These are phyloP conservation scores for Lepidostoma basale DNA, from an alignment of 1,140 invertebrate species.

Conservation along the genomic window DNA sequence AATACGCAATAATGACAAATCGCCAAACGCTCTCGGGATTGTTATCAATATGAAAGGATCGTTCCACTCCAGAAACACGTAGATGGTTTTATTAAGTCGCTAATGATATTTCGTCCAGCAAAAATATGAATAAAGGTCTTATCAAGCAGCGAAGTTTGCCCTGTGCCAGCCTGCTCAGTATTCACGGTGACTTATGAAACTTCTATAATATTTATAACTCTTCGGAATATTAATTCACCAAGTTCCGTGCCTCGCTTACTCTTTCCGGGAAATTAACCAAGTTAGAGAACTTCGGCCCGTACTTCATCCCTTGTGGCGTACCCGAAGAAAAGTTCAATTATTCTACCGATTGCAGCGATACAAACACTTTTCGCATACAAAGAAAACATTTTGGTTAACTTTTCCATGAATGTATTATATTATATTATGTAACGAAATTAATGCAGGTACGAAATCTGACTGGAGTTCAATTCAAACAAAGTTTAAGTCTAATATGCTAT, in stretches of 20 bases:
- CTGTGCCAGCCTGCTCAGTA: neutral
- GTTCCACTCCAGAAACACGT: no score
- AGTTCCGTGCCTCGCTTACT: slow-evolving; percentile 8
- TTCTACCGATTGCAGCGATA: slow-evolving; percentile 1
- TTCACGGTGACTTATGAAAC: neutral
- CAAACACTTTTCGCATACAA: no score
- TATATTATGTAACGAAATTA: no score
- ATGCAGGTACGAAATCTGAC: no score
- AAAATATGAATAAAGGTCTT: neutral
- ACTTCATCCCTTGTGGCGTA: neutral
- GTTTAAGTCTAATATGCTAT: no score
- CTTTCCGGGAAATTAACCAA: slow-evolving; percentile 1
- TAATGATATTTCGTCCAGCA: neutral
- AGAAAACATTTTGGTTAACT: no score
- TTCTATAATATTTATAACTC: slow-evolving; percentile 16
- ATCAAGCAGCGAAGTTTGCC: neutral
- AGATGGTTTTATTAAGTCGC: no score
- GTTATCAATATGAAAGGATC: no score
- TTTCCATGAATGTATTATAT: no score
- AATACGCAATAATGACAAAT: no score
- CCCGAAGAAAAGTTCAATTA: neutral
- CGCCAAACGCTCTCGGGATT: no score
- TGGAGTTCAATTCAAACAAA: no score
- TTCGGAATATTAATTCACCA: slow-evolving; percentile 10
- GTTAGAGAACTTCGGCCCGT: neutral